Evolutionary conservation across 1,140 invertebrate species (phyloP).

Genomic region (Cotesia chilonis): DNA sequence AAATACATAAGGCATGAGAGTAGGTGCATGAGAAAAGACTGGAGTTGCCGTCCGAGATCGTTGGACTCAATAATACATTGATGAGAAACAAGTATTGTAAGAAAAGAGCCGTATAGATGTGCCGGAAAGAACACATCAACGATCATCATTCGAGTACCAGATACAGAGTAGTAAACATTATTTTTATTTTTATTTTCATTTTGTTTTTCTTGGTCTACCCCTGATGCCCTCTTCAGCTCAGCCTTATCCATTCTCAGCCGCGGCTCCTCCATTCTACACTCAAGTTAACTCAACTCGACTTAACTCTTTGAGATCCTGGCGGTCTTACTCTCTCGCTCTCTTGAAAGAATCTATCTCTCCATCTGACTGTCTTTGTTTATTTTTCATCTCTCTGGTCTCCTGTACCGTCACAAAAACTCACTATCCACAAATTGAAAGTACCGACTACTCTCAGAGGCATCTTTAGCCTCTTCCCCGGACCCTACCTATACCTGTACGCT

Average conservation of each 20-base stretch:
- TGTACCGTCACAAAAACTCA: conserved; percentile 51
- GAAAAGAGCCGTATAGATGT: no score
- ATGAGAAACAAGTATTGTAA: not conserved
- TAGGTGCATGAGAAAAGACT: no score
- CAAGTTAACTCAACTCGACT: not conserved
- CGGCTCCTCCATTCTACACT: conserved; percentile 11
- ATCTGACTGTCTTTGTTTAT: conserved; percentile 45
- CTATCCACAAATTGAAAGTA: conserved; percentile 60
- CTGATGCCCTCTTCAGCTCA: not conserved
- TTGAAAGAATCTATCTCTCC: conserved; percentile 15
- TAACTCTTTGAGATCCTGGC: no score
- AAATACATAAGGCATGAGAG: conserved; percentile 45
- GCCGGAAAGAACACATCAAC: not conserved
- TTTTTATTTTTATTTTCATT: conserved; percentile 19
- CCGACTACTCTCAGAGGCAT: conserved; percentile 48
- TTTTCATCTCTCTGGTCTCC: conserved; percentile 21
- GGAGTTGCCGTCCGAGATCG: conserved; percentile 5
- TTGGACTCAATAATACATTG: conserved; percentile 4
- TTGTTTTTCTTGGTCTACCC: conserved; percentile 18
- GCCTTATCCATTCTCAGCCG: conserved; percentile 31
- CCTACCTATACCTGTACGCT: no score
- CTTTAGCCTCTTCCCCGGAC: conserved; percentile 7
- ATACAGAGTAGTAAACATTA: conserved; percentile 15
- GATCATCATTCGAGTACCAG: conserved; percentile 21
- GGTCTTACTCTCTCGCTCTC: not conserved